Base-by-base conservation (phyloP, 2,113 vertebrate genomes). In the Rhegmatorhina hoffmannsi region DNA sequence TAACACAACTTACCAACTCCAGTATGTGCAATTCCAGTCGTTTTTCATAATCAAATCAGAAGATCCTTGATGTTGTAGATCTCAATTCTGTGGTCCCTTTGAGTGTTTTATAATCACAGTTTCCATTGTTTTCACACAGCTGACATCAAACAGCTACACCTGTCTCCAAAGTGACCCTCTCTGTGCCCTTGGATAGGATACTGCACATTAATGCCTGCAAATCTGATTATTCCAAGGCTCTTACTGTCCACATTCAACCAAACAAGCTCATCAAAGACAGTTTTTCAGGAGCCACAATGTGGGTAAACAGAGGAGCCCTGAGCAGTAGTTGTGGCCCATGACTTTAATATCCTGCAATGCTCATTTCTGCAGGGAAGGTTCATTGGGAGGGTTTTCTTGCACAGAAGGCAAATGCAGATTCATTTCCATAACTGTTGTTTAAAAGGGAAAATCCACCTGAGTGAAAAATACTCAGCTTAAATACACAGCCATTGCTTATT, bases 311-410 rank as follows among this genome's bases (percentile, higher is more conserved):
- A 28, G 29, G 86, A 79, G 53, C 74, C 68, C 53, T 36, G n/a
- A 80, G 34, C 29, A 49, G 70, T 33, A 58, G 90, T 1, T 36
- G 36, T 20, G 93, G 70, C 73, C 87, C 58, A 34, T 59, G n/a
- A 68, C 93, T 98, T 97, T 97, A 97, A 95, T 97, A 78, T 88
- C 77, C 85, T 92, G 33, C 85, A 87, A 6, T 68, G 86, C 63
- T 84, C 29, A 29, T 55, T 75, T 72, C 83, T 36, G 59, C 18
- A 50, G 7, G 49, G 63, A 75, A 53, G 59, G 50, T 55, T 29
- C 77, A 34, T 21, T 72, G 86, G 36, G 70, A 31, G 9, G 13
- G 21, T 66, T 77, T 50, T 87, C 68, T 76, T 70, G 72, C 40
- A 86, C 44, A 84, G 56, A 68, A 49, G 18, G 78, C 58, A 90